These are phyloP conservation scores for Periophthalmodon schlosseri DNA, from an alignment of 2,113 vertebrate species.

Conservation along the genomic window DNA sequence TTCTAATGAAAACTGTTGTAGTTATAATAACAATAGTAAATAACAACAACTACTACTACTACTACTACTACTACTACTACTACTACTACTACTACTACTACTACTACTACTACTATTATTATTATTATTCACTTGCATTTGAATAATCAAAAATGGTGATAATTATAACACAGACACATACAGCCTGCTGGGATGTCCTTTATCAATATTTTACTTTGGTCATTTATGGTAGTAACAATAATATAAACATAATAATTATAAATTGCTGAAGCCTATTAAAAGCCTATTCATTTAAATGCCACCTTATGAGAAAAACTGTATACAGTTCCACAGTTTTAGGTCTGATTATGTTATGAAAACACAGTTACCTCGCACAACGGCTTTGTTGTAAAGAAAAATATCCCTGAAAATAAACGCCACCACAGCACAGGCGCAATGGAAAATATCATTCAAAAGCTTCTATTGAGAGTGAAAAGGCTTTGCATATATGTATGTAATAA, in stretches of 20 bases:
- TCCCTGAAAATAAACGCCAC: neutral
- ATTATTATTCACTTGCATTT: no score
- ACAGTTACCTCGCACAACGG: neutral
- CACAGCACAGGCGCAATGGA: constrained; percentile 23
- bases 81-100: no score
- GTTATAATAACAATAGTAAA: no score
- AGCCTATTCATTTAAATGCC: no score
- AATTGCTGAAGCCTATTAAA: neutral
- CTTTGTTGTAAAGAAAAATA: neutral
- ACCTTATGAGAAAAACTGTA: no score
- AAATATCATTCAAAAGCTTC: constrained; percentile 51
- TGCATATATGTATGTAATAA: constrained; percentile 81
- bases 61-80: no score
- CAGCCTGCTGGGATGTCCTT: neutral
- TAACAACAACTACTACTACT: no score
- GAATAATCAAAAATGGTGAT: no score
- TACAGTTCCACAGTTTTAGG: no score
- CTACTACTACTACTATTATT: no score
- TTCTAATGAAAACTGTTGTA: neutral
- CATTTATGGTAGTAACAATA: no score
- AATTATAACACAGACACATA: neutral
- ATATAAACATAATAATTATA: no score
- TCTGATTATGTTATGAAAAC: neutral
- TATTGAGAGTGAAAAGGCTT: constrained; percentile 61
- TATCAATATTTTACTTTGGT: neutral